Conservation (phyloP, 2,888 invertebrate species). For the Coremacera marginata region DNA sequence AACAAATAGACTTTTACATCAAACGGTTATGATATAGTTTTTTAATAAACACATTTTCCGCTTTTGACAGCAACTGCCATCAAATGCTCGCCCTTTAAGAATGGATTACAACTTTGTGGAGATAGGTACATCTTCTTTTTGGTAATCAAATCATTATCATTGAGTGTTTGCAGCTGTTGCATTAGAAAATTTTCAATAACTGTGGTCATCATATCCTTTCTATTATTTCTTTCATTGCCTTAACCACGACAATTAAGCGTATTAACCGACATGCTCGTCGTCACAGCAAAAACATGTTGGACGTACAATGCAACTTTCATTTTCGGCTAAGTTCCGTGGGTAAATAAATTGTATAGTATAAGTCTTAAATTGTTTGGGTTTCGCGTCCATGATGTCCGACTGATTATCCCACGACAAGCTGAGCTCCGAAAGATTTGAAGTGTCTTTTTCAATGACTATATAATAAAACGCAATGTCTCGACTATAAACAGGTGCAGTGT, state of each 20-base stretch:
- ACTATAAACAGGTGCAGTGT: constrained; percentile 63
- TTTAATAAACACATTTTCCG: constrained; percentile 77
- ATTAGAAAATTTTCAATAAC: constrained; percentile 78
- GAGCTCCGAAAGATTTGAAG: constrained; percentile 81
- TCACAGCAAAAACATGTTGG: too few relatives aligned
- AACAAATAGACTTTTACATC: not conserved
- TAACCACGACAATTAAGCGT: constrained; percentile 90
- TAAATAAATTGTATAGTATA: too few relatives aligned
- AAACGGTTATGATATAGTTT: not conserved
- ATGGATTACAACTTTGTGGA: constrained; percentile 86
- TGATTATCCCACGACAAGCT: constrained; percentile 83
- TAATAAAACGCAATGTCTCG: constrained; percentile 59
- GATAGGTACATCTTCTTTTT: constrained; percentile 82
- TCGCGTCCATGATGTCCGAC: constrained; percentile 83
- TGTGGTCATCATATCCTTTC: constrained; percentile 68
- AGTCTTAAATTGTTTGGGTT: constrained; percentile 69
- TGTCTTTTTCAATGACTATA: constrained; percentile 26
- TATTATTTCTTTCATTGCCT: constrained; percentile 55
- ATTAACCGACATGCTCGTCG: constrained; percentile 94
- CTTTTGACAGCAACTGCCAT: constrained; percentile 94
- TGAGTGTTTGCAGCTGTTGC: constrained; percentile 66
- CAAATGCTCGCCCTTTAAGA: constrained; percentile 85
- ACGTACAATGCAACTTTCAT: constrained; percentile 88
- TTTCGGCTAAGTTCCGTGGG: too few relatives aligned
- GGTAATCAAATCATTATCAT: constrained; percentile 72